phyloP scores from a whole-genome alignment of 2,888 invertebrate genomes.

The Siphlonurus alternatus region DNA sequence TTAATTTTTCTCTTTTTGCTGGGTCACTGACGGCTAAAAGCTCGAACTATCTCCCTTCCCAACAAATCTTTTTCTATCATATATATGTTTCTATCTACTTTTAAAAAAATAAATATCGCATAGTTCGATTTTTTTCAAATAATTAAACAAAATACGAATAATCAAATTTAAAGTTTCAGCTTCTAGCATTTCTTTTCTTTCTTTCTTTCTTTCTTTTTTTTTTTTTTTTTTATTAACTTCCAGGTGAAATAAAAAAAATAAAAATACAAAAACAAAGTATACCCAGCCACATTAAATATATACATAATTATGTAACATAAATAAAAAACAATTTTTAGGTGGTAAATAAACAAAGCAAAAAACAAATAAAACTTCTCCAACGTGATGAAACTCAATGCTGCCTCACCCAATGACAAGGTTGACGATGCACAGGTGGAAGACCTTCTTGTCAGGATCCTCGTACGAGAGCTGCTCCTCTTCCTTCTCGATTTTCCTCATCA shows the following conservation, averaged over 20 bases:
- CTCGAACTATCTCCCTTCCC: too few species aligned
- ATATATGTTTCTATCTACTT: too few species aligned
- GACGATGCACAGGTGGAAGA: slow-evolving; percentile 92
- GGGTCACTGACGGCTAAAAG: too few species aligned
- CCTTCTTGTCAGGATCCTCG: slow-evolving; percentile 84
- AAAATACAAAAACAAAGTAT: slow-evolving; percentile 9
- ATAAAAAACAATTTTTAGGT: neutral
- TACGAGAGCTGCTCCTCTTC: slow-evolving; percentile 88
- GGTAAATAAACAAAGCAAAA: neutral
- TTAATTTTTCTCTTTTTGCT: neutral
- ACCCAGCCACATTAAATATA: neutral
- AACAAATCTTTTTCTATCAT: too few species aligned
- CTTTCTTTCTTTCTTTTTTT: too few species aligned
- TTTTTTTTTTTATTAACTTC: too few species aligned
- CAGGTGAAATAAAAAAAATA: too few species aligned
- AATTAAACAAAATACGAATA: neutral
- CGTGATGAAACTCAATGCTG: too few species aligned
- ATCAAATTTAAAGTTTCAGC: slow-evolving; percentile 3
- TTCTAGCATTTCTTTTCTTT: too few species aligned
- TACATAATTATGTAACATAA: neutral
- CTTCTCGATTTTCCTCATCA: slow-evolving; percentile 97
- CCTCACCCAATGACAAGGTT: slow-evolving; percentile 91
- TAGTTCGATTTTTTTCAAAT: too few species aligned
- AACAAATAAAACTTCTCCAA: too few species aligned
- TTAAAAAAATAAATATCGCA: too few species aligned